Percentiles rank a stretch among this genome's conserved stretches.
Evolutionary conservation across 2,888 invertebrate species (phyloP).

Genomic region (Cantharis flavilabris): DNA sequence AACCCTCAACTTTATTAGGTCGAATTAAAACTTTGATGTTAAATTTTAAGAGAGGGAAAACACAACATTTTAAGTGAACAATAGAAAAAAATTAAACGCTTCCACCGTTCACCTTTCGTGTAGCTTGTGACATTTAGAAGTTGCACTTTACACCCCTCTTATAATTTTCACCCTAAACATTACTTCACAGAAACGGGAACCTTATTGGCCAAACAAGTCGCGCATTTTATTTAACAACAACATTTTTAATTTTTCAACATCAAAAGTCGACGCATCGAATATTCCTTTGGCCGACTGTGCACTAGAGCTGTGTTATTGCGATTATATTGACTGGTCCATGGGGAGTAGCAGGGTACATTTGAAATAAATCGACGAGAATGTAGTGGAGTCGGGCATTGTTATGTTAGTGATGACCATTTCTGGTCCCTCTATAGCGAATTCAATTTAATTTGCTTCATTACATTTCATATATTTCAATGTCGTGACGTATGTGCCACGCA

Average conservation of each 20-base stretch:
- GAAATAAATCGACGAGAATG: conserved; percentile 55
- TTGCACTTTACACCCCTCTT: conserved; percentile 46
- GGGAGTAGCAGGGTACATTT: conserved; percentile 53
- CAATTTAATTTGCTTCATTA: conserved; percentile 47
- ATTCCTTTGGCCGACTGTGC: conserved; percentile 46
- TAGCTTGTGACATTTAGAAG: conserved; percentile 45
- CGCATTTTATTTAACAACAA: background rate
- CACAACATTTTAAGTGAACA: background rate
- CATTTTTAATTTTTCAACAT: conserved; percentile 4
- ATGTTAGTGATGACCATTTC: conserved; percentile 54
- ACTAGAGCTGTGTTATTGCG: conserved; percentile 56
- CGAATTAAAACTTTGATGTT: background rate
- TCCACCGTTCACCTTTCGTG: conserved; percentile 44
- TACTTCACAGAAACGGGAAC: conserved; percentile 38
- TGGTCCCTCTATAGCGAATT: conserved; percentile 51
- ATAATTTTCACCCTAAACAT: conserved; percentile 47
- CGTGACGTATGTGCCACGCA: background rate
- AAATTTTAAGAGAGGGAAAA: background rate
- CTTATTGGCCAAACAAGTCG: conserved; percentile 32
- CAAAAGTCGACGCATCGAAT: conserved; percentile 8
- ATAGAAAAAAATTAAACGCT: conserved; percentile 24
- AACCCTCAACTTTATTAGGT: background rate
- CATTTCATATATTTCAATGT: conserved; percentile 21
- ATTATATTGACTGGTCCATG: conserved; percentile 58
- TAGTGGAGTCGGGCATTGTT: conserved; percentile 54